These are phyloP conservation scores for Cephus cinctus DNA, from an alignment of 1,140 invertebrate genomes.

Conservation along the genomic window DNA sequence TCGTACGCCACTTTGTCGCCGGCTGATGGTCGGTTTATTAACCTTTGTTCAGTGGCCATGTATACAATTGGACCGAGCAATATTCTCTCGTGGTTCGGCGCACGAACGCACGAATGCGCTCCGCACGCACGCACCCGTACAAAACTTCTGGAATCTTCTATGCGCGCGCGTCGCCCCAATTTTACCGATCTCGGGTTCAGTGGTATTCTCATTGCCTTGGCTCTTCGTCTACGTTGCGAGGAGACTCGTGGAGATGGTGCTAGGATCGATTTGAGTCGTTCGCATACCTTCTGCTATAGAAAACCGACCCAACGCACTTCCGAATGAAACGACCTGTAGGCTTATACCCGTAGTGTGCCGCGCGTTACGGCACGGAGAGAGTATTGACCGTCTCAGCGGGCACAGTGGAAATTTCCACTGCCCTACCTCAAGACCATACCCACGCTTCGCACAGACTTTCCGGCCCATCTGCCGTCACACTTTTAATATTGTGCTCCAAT, in stretches of 20 bases:
- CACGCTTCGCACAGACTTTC: constrained; percentile 23
- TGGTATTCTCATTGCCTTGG: constrained; percentile 5
- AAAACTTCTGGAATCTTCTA: no score
- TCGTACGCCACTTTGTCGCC: constrained; percentile 19
- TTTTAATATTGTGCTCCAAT: constrained; percentile 14
- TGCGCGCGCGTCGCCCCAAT: constrained; percentile 9
- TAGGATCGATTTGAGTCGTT: constrained; percentile 15
- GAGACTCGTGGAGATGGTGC: constrained; percentile 34
- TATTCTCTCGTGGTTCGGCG: constrained; percentile 3
- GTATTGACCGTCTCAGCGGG: constrained; percentile 51
- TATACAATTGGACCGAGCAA: constrained; percentile 2
- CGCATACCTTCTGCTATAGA: no score
- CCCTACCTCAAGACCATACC: constrained; percentile 43
- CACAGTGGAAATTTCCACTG: constrained; percentile 54
- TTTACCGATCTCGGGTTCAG: constrained; percentile 32
- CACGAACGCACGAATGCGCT: constrained; percentile 12
- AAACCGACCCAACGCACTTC: no score
- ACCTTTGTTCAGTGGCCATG: constrained; percentile 25
- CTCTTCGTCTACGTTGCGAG: constrained; percentile 26
- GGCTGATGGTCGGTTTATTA: constrained; percentile 33
- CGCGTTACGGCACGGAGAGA: constrained; percentile 38
- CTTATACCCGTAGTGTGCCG: constrained; percentile 16
- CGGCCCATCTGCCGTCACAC: neutral
- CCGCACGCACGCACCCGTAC: no score
- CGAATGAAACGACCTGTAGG: neutral